Percentiles rank a stretch among this genome's conserved stretches.
phyloP scores from a whole-genome alignment of 2,797 vertebrate species.

The Scomberomorus guttatus region DNA sequence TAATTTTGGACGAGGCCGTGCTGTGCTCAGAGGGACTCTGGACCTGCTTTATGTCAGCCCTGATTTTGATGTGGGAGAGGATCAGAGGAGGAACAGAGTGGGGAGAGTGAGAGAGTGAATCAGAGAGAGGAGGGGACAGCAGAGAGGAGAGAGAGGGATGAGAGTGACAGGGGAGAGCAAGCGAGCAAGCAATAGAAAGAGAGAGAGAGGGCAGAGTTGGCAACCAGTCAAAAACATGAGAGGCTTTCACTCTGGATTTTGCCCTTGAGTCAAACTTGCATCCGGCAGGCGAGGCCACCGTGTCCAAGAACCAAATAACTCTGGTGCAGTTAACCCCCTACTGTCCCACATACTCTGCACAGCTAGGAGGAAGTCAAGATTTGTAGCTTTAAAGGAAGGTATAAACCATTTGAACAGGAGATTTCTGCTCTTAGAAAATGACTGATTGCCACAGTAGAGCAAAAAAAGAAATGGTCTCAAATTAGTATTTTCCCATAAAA shows the following conservation, averaged over 20 bases:
- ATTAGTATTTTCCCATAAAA: background rate
- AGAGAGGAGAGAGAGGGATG: slow-evolving; percentile 36
- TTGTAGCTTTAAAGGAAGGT: slow-evolving; percentile 45
- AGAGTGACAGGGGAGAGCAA: slow-evolving; percentile 43
- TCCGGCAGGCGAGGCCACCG: slow-evolving; percentile 82
- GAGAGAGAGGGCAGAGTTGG: slow-evolving; percentile 57
- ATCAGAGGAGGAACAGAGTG: slow-evolving; percentile 54
- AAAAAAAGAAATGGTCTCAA: background rate
- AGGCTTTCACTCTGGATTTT: slow-evolving; percentile 84
- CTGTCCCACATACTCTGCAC: slow-evolving; percentile 53
- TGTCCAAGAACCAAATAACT: slow-evolving; percentile 80
- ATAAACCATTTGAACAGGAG: slow-evolving; percentile 29
- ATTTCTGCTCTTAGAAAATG: background rate
- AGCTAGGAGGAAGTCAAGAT: slow-evolving; percentile 53
- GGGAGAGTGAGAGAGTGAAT: slow-evolving; percentile 59
- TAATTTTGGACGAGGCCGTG: slow-evolving; percentile 49
- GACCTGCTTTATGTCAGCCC: slow-evolving; percentile 62
- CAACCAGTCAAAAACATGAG: slow-evolving; percentile 80
- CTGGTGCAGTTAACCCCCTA: slow-evolving; percentile 74
- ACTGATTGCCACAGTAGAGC: background rate
- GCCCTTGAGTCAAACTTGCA: slow-evolving; percentile 84
- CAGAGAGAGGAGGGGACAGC: slow-evolving; percentile 46
- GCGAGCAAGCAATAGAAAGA: slow-evolving; percentile 8
- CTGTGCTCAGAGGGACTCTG: slow-evolving; percentile 52
- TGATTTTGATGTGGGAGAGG: slow-evolving; percentile 60